These are phyloP conservation scores for Synergus gifuensis DNA, from an alignment of 2,888 invertebrate species.

Conservation along the genomic window DNA sequence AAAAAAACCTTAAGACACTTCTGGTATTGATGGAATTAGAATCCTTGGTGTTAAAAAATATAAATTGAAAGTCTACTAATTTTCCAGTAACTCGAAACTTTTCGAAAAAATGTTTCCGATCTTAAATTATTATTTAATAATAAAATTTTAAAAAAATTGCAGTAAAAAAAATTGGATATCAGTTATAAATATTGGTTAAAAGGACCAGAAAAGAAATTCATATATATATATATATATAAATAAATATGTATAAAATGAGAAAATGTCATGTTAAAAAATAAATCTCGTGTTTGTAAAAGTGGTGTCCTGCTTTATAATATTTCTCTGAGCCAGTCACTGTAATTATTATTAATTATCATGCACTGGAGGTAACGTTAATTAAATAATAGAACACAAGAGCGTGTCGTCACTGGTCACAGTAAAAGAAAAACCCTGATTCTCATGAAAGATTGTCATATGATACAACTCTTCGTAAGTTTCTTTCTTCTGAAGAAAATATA, in stretches of 20 bases:
- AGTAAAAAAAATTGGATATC: no score
- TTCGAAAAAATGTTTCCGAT: background rate
- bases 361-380: constrained; percentile 34
- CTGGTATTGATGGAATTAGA: background rate
- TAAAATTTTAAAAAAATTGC: no score
- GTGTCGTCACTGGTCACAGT: constrained; percentile 21
- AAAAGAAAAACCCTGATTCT: constrained; percentile 24
- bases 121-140: no score
- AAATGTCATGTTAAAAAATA: background rate
- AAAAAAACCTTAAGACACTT: background rate
- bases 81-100: background rate
- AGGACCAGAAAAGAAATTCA: no score
- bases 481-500: background rate
- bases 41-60: background rate
- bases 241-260: no score
- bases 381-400: constrained; percentile 14
- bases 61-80: background rate
- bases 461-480: background rate
- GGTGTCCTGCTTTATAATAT: background rate
- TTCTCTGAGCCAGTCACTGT: background rate
- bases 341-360: constrained; percentile 20
- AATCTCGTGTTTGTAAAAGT: background rate
- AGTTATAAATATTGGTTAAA: no score
- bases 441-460: background rate
- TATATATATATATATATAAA: no score